phyloP scores from a whole-genome alignment of 2,797 vertebrate species.

The Premnoplex brunnescens region DNA sequence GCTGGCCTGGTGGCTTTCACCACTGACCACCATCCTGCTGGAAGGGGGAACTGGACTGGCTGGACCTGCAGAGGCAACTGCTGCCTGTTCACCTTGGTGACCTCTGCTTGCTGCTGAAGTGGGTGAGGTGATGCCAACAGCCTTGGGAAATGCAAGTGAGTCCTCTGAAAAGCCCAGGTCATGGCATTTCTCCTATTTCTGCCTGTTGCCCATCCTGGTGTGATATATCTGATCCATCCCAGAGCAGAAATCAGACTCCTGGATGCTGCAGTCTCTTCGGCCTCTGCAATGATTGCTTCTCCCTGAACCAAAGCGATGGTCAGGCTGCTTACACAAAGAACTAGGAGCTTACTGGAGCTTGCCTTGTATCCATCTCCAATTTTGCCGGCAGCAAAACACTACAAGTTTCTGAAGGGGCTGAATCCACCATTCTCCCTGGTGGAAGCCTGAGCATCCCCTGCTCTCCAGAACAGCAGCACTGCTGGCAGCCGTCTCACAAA shows the following conservation, averaged over 20 bases:
- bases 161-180: not conserved
- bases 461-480: not conserved
- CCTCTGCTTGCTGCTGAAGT: not conserved
- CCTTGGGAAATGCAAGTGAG: not conserved
- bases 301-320: not conserved
- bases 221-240: not conserved
- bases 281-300: fast-evolving
- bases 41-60: not conserved
- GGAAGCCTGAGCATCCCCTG: not conserved
- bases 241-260: not conserved
- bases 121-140: not conserved
- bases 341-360: not conserved
- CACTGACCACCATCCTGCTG: not conserved
- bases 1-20: not conserved
- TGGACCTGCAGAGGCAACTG: not conserved
- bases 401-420: not conserved
- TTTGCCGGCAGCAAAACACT: not conserved
- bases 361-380: not conserved
- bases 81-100: not conserved
- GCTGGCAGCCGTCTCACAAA: not conserved
- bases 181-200: not conserved
- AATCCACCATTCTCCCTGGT: fast-evolving
- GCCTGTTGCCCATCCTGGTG: not conserved
- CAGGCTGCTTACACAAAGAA: not conserved
- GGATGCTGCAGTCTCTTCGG: not conserved